Percentiles rank a stretch among this genome's conserved stretches.
Evolutionary conservation across 2,113 vertebrate genomes (phyloP).

Genomic region (Heptranchias perlo): DNA sequence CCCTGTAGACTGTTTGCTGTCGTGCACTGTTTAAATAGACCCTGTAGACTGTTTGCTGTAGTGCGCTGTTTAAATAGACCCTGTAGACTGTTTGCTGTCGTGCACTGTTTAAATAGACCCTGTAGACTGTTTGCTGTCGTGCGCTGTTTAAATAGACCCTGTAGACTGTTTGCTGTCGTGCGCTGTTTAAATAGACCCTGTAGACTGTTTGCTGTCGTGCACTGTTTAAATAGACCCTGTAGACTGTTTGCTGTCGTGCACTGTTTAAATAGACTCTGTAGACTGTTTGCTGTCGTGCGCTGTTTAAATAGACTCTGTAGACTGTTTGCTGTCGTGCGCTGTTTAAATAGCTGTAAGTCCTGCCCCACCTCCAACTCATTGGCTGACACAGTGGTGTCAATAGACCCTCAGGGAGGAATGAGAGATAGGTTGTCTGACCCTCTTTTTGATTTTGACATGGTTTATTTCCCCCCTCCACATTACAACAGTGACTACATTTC

Average conservation of each 20-base stretch:
- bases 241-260: neutral
- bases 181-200: too few species aligned
- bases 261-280: too few species aligned
- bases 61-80: neutral
- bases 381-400: neutral
- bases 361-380: too few species aligned
- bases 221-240: neutral
- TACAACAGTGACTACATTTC: neutral
- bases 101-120: too few species aligned
- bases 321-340: neutral
- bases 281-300: too few species aligned
- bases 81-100: neutral
- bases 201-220: neutral
- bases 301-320: neutral
- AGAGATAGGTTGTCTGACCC: neutral
- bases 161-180: neutral
- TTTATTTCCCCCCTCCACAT: neutral
- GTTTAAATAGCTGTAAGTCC: too few species aligned
- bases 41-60: neutral
- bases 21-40: too few species aligned
- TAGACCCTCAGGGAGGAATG: neutral
- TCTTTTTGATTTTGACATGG: too few species aligned
- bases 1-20: neutral
- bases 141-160: neutral
- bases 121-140: too few species aligned